Evolutionary conservation across 2,888 invertebrate species (phyloP).

Genomic region (Andrena marginata): DNA sequence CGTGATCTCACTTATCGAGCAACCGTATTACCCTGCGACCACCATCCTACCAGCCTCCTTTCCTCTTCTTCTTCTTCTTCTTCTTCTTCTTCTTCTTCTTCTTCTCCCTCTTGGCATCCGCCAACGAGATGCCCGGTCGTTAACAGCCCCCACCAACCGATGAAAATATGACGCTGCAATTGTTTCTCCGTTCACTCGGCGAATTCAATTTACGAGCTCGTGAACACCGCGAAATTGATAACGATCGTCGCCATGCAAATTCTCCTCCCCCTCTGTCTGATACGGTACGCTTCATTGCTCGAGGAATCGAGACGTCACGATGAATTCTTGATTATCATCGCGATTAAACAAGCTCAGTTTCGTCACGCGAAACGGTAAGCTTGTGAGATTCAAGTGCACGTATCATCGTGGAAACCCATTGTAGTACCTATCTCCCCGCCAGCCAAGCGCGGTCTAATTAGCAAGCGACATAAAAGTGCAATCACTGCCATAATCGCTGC

Average conservation of each 20-base stretch:
- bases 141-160: constrained; percentile 21
- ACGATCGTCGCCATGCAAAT: constrained; percentile 32
- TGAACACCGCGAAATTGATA: constrained; percentile 37
- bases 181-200: constrained; percentile 34
- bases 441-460: neutral
- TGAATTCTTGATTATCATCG: no score
- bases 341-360: no score
- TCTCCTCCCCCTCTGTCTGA: neutral
- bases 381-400: neutral
- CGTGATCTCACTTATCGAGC: constrained; percentile 55
- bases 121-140: constrained; percentile 30
- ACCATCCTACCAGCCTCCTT: neutral
- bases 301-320: neutral
- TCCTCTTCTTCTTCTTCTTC: neutral
- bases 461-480: neutral
- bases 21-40: constrained; percentile 46
- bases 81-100: neutral
- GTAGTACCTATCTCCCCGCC: neutral
- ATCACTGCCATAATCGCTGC: neutral
- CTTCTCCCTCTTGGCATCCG: no score
- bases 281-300: neutral
- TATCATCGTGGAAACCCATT: neutral
- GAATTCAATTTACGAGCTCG: constrained; percentile 42
- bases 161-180: constrained; percentile 45
- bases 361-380: no score